Evolutionary conservation across 2,888 invertebrate species (phyloP).

Genomic region (Sphaerophoria taeniata): DNA sequence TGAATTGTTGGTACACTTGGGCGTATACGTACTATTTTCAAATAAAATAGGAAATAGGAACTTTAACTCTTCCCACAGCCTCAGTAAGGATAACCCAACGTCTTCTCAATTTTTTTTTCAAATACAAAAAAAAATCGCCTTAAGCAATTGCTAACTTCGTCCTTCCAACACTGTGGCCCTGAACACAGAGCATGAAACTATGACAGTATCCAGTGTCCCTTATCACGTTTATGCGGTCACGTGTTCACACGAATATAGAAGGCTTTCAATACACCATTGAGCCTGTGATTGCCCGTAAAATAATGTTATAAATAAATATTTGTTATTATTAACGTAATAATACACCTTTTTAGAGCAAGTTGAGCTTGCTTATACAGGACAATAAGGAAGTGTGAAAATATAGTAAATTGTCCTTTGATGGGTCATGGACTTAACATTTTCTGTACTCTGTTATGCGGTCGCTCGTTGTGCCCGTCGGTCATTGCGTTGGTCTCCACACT

Average conservation of each 20-base stretch:
- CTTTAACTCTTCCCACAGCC: too few species aligned
- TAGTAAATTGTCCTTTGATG: conserved; percentile 32
- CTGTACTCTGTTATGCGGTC: neutral
- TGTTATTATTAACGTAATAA: conserved; percentile 59
- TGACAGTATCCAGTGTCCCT: neutral
- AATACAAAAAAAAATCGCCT: too few species aligned
- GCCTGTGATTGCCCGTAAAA: conserved; percentile 2
- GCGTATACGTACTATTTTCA: too few species aligned
- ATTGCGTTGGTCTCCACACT: neutral
- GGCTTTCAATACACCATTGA: neutral
- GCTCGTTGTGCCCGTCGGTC: neutral
- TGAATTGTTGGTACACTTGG: too few species aligned
- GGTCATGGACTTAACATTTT: conserved; percentile 33
- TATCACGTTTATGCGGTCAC: conserved; percentile 34
- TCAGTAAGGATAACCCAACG: too few species aligned
- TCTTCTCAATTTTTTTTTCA: too few species aligned
- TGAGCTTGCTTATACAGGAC: neutral
- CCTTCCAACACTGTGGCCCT: neutral
- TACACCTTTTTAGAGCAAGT: conserved; percentile 38
- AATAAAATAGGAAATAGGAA: too few species aligned
- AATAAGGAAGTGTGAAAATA: conserved; percentile 33
- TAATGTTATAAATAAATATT: conserved; percentile 65
- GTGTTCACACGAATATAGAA: conserved; percentile 4
- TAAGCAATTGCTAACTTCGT: neutral
- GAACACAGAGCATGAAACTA: neutral